These are phyloP conservation scores for Equus przewalskii DNA, from an alignment of 2,113 vertebrate genomes.

Conservation along the genomic window DNA sequence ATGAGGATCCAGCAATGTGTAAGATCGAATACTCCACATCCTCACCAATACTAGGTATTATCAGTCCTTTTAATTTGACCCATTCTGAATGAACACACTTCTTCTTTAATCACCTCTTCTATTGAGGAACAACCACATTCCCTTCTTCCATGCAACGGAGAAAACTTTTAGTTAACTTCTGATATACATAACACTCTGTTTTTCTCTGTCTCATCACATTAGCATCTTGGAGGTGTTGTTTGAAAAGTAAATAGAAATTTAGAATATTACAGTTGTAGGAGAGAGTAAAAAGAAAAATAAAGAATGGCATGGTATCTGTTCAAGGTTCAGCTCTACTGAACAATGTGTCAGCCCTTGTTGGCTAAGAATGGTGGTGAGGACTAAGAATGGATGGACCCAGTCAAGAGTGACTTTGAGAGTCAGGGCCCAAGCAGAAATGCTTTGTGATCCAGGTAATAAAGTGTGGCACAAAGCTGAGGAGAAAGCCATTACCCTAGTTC, in stretches of 20 bases:
- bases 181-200: background rate
- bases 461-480: background rate
- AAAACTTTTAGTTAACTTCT: background rate
- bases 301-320: background rate
- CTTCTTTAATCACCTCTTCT: background rate
- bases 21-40: background rate
- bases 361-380: background rate
- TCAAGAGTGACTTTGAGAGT: background rate
- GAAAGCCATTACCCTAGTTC: background rate
- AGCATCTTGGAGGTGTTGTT: background rate
- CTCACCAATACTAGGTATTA: background rate
- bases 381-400: background rate
- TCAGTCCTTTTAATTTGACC: background rate
- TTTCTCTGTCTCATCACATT: background rate
- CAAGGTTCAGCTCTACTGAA: background rate
- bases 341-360: background rate
- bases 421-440: background rate
- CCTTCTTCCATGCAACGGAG: background rate
- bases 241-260: conserved; percentile 51
- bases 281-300: background rate
- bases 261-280: background rate
- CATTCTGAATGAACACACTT: background rate
- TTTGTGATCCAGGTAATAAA: background rate
- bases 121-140: background rate
- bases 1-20: background rate